These are phyloP conservation scores for Drosophila helvetica DNA, from an alignment of 2,888 invertebrate genomes.

Conservation along the genomic window DNA sequence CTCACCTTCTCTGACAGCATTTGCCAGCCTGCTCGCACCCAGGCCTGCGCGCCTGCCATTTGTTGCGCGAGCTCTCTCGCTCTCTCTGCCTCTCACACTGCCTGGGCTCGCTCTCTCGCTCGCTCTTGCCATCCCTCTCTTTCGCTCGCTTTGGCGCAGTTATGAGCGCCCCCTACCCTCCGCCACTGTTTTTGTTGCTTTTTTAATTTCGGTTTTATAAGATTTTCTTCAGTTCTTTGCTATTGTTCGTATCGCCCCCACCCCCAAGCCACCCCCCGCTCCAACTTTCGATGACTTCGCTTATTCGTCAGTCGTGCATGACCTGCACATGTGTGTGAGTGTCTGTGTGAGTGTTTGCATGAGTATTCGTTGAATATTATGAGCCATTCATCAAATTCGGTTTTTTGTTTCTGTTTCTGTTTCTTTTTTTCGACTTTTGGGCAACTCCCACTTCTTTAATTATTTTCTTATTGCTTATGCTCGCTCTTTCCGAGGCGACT, in stretches of 20 bases:
- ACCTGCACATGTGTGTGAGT: conserved; percentile 26
- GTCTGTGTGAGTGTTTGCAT: conserved; percentile 30
- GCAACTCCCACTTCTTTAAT: conserved; percentile 81
- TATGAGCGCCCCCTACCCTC: conserved; percentile 56
- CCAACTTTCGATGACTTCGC: conserved; percentile 68
- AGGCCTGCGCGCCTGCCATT: conserved; percentile 51
- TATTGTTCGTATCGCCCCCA: conserved; percentile 51
- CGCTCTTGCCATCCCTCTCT: conserved; percentile 32
- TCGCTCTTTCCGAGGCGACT: neutral
- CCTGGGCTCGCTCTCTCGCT: conserved; percentile 18
- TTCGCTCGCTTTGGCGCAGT: conserved; percentile 62
- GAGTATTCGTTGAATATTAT: conserved; percentile 67
- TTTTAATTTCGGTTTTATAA: conserved; percentile 80
- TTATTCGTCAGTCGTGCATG: conserved; percentile 71
- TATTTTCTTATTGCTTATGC: conserved; percentile 31
- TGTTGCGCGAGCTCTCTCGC: conserved; percentile 50
- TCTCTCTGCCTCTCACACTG: conserved; percentile 26
- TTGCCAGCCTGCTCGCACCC: conserved; percentile 64
- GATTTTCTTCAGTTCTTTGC: conserved; percentile 69
- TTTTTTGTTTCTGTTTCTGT: conserved; percentile 49
- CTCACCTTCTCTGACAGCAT: conserved; percentile 49
- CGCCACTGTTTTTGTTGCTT: conserved; percentile 53
- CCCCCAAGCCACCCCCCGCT: conserved; percentile 9
- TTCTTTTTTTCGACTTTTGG: conserved; percentile 62
- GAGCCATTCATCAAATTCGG: conserved; percentile 79